A percentile compares a stretch with the other conserved stretches of the same genome.
Conservation (phyloP, 1,140 invertebrate species). For the Macrobrachium nipponense region DNA sequence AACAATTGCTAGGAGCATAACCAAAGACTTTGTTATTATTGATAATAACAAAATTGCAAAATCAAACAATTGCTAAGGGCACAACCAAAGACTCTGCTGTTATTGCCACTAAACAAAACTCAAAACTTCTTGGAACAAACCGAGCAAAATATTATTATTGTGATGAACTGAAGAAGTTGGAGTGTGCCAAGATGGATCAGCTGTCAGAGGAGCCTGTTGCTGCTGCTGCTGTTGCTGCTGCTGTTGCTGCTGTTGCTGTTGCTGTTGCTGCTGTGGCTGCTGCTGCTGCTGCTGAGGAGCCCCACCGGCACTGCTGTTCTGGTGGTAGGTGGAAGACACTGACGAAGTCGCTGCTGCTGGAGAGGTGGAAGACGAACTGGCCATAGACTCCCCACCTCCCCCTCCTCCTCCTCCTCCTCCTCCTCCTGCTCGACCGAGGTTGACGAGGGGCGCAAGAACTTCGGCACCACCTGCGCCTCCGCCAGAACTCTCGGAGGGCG, state of each 20-base stretch:
- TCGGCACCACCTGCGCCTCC: constrained; percentile 27
- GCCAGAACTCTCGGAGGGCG: constrained; percentile 42
- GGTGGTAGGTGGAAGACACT: constrained; percentile 41
- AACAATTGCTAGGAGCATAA: too few species aligned
- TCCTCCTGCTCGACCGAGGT: constrained; percentile 2
- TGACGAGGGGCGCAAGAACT: constrained; percentile 4
- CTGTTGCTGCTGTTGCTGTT: constrained; percentile 22
- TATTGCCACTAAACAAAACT: background rate
- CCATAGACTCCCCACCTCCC: constrained; percentile 34
- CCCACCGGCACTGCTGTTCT: background rate
- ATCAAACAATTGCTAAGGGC: too few species aligned
- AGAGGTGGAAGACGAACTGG: constrained; percentile 29
- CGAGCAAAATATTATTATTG: constrained; percentile 49
- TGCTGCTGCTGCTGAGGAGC: background rate
- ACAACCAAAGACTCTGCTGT: background rate
- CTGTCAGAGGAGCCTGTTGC: background rate
- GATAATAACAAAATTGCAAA: too few species aligned
- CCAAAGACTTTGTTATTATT: background rate
- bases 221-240: background rate
- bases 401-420: constrained; percentile 27
- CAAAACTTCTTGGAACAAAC: background rate
- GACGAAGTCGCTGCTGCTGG: constrained; percentile 23
- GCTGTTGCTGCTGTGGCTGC: background rate
- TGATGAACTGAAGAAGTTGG: constrained; percentile 14
- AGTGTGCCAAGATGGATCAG: constrained; percentile 42